Evolutionary conservation across 2,113 vertebrate genomes (phyloP).

Genomic region (Tyto alba): DNA sequence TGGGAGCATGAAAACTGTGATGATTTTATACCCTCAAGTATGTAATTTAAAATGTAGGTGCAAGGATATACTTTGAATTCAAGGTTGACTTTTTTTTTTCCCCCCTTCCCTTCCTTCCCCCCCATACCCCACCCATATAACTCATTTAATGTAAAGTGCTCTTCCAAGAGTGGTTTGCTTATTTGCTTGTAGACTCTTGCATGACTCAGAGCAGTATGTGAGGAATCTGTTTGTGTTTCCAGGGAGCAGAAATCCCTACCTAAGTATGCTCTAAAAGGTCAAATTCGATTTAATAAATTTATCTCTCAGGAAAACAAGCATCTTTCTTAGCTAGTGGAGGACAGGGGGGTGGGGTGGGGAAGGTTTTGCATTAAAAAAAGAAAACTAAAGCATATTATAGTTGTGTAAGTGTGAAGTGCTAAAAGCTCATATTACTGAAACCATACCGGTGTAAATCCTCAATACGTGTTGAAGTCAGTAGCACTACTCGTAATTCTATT

Average conservation of each 20-base stretch:
- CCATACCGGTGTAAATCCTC: constrained; percentile 15
- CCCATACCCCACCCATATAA: neutral
- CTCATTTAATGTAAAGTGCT: neutral
- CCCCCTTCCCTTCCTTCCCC: neutral
- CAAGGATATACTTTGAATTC: neutral
- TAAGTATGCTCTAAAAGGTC: neutral
- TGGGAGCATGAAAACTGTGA: neutral
- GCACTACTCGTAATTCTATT: neutral
- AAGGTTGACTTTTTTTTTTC: neutral
- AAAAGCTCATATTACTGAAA: neutral
- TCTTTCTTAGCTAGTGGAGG: neutral
- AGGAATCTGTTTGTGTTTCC: neutral
- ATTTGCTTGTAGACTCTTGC: neutral
- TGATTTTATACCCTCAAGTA: neutral
- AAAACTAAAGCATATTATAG: neutral
- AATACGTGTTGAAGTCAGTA: neutral
- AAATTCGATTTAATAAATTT: constrained; percentile 2
- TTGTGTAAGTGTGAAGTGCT: neutral
- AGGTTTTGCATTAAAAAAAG: neutral
- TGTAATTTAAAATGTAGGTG: neutral
- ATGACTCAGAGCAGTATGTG: neutral
- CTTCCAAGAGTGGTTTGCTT: neutral
- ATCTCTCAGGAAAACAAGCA: neutral
- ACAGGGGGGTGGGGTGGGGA: too few species aligned
- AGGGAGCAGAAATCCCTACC: neutral